Evolutionary conservation across 2,888 invertebrate genomes (phyloP), one percentile per base, ranked within the genome.

Genomic region (Coremacera marginata): DNA sequence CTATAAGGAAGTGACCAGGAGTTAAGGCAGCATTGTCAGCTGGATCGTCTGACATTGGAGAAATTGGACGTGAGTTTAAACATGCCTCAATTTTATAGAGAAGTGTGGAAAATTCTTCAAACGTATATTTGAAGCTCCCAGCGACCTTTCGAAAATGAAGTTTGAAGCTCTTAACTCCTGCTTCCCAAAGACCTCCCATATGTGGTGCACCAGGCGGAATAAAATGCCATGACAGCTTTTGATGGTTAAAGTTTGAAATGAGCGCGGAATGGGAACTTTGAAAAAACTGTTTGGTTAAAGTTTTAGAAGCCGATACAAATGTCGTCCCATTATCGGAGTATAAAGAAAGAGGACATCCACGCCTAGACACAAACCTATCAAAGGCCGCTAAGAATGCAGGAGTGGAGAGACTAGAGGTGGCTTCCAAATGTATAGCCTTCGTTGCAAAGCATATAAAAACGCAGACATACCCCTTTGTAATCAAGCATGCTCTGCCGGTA

Each of bases 361-460:
- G 76, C 19, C 80, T 73, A 5, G 78, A 67, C 5, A 77, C 44
- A 51, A 81, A 79, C 14, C 79, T 19, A 5, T 75, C 27, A 14
- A 77, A 74, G 2, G 78, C 78, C 9, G 78, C 78, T 4, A 80
- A 44, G 27, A 81, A 80, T 0, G 77, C 70, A 5, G 73, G 52
- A 2, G 77, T 77, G 0, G 76, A 76, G 22, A 81, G 70, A 19
- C 63, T 60, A 51, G 31, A 34, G 3, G 71, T 57, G 19, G 57
- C 34, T 57, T 77, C 77, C 11, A 78, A 62, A 16, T 77, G 79
- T 16, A 78, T 76, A 1, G 74, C 80, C 27, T 79, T 81, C 5
- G 81, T 81, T 2, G 72, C 74, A 11, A 79, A 80, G 37, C 80
- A 80, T n/a, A 81, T 71, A 55, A 81, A 81, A 0, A 80, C 55